phyloP scores from a whole-genome alignment of 2,797 vertebrate genomes.

The Coregonus suidteri region DNA sequence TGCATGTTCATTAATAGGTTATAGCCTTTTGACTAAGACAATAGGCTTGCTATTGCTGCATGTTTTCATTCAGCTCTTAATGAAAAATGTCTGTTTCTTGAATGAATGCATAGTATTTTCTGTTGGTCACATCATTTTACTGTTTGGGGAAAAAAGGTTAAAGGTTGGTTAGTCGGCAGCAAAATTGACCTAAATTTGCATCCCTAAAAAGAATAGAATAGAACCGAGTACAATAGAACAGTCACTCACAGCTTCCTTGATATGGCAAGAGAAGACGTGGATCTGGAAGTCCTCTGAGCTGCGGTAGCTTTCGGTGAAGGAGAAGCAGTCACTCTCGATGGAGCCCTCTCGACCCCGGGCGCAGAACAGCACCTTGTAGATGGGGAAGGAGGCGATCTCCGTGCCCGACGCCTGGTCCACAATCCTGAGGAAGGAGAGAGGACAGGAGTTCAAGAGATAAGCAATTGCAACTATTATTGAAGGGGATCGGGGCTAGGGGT shows the following conservation, averaged over 20 bases:
- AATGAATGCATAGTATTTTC: too few species aligned
- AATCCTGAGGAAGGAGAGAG: conserved; percentile 74
- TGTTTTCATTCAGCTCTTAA: too few species aligned
- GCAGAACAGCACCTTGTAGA: conserved; percentile 96
- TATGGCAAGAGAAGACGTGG: conserved; percentile 96
- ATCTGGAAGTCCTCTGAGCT: conserved; percentile 96
- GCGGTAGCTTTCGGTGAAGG: conserved; percentile 93
- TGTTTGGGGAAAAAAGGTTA: too few species aligned
- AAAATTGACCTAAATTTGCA: neutral
- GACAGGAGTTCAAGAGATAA: neutral
- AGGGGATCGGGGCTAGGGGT: neutral
- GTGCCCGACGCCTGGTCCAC: conserved; percentile 83
- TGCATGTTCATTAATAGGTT: too few species aligned
- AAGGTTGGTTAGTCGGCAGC: neutral
- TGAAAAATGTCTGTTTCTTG: too few species aligned
- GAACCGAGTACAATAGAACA: neutral
- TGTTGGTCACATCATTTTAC: too few species aligned
- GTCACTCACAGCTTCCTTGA: conserved; percentile 96
- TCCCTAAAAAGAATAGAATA: neutral
- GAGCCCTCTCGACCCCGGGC: conserved; percentile 87
- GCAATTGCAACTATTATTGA: neutral
- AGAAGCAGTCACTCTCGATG: conserved; percentile 90
- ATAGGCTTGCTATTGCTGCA: too few species aligned
- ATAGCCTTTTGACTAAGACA: too few species aligned
- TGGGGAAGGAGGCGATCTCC: conserved; percentile 92